phyloP scores from a whole-genome alignment of 2,113 vertebrate genomes.

The Alligator mississippiensis region DNA sequence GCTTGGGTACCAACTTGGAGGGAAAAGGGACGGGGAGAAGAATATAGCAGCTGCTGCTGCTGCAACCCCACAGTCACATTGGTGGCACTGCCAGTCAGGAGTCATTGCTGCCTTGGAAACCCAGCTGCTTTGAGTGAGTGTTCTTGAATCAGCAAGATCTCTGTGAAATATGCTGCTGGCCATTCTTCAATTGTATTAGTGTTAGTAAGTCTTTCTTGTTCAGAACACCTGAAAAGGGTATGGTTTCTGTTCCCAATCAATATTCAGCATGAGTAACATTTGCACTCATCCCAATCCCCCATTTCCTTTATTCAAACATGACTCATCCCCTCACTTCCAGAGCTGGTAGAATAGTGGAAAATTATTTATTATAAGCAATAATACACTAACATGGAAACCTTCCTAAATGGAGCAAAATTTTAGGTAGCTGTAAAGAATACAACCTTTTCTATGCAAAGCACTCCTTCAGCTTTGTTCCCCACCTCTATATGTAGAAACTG shows the following conservation, averaged over 20 bases:
- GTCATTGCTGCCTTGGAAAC: too few relatives aligned
- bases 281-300: background rate
- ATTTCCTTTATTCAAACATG: background rate
- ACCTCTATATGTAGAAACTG: background rate
- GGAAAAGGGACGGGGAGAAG: too few relatives aligned
- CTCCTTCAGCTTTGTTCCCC: background rate
- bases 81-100: too few relatives aligned
- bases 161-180: background rate
- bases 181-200: background rate
- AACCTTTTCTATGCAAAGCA: background rate
- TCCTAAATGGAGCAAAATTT: background rate
- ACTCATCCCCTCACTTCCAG: background rate
- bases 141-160: background rate
- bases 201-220: background rate
- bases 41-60: too few relatives aligned
- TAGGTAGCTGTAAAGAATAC: background rate
- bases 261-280: background rate
- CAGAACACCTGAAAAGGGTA: background rate
- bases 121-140: background rate
- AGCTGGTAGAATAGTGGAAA: background rate
- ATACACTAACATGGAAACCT: background rate
- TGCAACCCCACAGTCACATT: too few relatives aligned
- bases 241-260: background rate
- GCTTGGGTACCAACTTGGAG: too few relatives aligned
- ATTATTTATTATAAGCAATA: background rate